Percentiles rank a stretch among this genome's conserved stretches.
Evolutionary conservation across 2,113 vertebrate species (phyloP).

Genomic region (Hemicordylus capensis): DNA sequence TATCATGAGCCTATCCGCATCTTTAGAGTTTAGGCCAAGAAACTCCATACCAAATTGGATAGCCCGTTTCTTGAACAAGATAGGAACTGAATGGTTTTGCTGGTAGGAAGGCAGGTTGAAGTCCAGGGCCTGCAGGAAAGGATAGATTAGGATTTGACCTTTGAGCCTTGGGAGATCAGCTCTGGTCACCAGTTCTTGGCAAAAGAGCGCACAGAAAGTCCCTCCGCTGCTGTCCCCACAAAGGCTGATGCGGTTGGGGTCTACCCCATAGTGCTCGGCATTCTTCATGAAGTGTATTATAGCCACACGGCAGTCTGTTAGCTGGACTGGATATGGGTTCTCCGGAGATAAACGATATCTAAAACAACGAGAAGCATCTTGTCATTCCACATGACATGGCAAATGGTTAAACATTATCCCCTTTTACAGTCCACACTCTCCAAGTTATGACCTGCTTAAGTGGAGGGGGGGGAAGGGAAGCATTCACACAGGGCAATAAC

Average conservation of each 20-base stretch:
- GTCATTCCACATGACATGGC: too few species aligned
- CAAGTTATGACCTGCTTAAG: too few species aligned
- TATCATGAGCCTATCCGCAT: constrained; percentile 43
- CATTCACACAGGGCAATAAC: too few species aligned
- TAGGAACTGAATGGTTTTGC: constrained; percentile 54
- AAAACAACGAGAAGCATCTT: too few species aligned
- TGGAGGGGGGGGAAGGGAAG: too few species aligned
- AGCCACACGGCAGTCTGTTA: constrained; percentile 78
- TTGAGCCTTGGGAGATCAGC: constrained; percentile 74
- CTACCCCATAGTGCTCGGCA: constrained; percentile 76
- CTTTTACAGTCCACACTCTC: too few species aligned
- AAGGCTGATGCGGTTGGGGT: constrained; percentile 72
- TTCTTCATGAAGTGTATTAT: constrained; percentile 79
- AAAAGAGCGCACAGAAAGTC: constrained; percentile 68
- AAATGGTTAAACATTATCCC: too few species aligned
- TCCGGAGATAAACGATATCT: constrained; percentile 83
- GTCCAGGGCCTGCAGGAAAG: constrained; percentile 72
- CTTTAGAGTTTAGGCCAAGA: constrained; percentile 52
- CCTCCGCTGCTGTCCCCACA: constrained; percentile 83
- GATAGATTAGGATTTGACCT: constrained; percentile 83
- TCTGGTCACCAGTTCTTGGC: constrained; percentile 74
- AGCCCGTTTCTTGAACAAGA: constrained; percentile 71
- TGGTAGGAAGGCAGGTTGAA: background rate
- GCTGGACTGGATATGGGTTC: constrained; percentile 69
- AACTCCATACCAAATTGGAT: constrained; percentile 70